phyloP scores from a whole-genome alignment of 2,797 vertebrate genomes.

The Lepus oiostolus region DNA sequence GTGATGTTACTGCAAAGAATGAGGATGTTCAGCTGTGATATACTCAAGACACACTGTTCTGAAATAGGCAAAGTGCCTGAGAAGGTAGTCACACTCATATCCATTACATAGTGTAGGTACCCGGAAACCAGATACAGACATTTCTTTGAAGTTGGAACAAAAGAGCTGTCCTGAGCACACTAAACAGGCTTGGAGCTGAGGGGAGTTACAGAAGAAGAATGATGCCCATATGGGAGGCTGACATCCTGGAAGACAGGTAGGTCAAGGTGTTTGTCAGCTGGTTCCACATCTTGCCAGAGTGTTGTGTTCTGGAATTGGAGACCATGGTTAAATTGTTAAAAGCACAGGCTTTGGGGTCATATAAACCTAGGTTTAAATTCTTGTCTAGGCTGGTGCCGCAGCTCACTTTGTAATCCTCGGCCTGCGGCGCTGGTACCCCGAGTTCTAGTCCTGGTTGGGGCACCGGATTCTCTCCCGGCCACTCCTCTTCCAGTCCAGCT shows the following conservation, averaged over 20 bases:
- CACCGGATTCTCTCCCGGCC: no score
- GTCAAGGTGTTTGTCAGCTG: neutral
- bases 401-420: no score
- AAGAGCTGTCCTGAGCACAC: neutral
- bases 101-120: neutral
- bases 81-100: neutral
- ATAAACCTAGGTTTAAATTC: neutral
- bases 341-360: neutral
- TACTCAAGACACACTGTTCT: neutral
- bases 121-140: neutral
- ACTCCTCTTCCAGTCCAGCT: no score
- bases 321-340: neutral
- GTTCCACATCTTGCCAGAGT: neutral
- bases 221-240: neutral
- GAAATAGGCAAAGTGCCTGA: neutral
- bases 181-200: neutral
- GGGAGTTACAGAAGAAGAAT: neutral
- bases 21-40: neutral
- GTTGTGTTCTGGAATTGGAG: neutral
- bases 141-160: neutral
- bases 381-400: neutral
- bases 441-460: no score
- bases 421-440: no score
- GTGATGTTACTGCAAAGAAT: neutral
- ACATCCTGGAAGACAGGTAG: neutral